Evolutionary conservation across 2,797 vertebrate species (phyloP), one percentile per base, ranked within the genome.

Genomic region (Hybognathus amarus): DNA sequence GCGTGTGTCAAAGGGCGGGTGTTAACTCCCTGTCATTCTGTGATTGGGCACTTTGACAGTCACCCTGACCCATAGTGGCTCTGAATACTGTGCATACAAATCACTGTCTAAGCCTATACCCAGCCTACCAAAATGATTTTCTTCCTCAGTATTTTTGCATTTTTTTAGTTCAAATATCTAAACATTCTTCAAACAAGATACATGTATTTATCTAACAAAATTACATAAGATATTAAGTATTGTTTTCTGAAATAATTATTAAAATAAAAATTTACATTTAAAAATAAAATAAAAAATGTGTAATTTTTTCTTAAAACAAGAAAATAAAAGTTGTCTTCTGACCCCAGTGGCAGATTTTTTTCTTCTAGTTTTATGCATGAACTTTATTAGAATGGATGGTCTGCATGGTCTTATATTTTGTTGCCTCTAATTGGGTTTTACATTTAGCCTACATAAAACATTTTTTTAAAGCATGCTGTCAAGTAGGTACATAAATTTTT

Each of bases 1-100:
- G 67, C 27, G 50, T 82, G 45, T 83, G 81, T 84, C 75, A 84
- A 83, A 80, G 79, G 79, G 75, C n/a, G 59, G 67, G 56, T 82
- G 84, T 85, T 77, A 77, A 59, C 42, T 82, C 79, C 69, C 22
- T 18, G 59, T 67, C 24, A 59, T 79, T 63, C 30, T 68, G 61
- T 66, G 77, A 86, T 80, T 70, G 50, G 56, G 11, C 1, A 22
- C n/a, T 52, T 63, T 84, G 54, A 66, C 79, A 76, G 45, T 30
- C 17, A 42, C 68, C 64, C 77, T 63, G 77, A 80, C 42, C 38
- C 24, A 9, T 69, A 79, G 17, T 33, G 3, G 33, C 18, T n/a
- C 59, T 52, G 17, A 75, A 61, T 47, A 40, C 10, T 27, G 15
- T 22, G 33, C 83, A 79, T 79, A 69, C 54, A 77, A 80, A 83